phyloP scores from a whole-genome alignment of 1,140 invertebrate genomes.

The Gryllus bimaculatus region DNA sequence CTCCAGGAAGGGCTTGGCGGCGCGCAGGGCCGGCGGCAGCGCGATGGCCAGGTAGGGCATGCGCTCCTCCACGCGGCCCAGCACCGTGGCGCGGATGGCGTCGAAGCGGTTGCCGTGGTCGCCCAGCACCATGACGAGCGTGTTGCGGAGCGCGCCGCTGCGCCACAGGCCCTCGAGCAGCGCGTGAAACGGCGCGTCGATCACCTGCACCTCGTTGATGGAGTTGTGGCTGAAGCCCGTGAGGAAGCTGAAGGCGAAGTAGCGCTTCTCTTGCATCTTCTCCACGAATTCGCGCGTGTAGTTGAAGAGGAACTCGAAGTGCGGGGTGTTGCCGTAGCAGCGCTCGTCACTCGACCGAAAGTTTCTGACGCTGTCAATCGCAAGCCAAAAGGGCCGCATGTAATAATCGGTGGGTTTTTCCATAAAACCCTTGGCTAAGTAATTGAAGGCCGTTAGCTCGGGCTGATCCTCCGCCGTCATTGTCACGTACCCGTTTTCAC shows the following conservation, averaged over 20 bases:
- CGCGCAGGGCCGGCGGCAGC: slow-evolving; percentile 38
- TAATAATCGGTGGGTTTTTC: slow-evolving; percentile 39
- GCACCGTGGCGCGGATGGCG: slow-evolving; percentile 37
- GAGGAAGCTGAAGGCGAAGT: slow-evolving; percentile 44
- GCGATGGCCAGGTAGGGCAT: slow-evolving; percentile 45
- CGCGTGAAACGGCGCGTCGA: slow-evolving; percentile 38
- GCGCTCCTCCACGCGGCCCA: slow-evolving; percentile 46
- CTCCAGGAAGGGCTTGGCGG: slow-evolving; percentile 32
- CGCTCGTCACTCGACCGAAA: slow-evolving; percentile 26
- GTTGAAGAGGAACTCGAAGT: slow-evolving; percentile 42
- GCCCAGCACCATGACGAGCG: slow-evolving; percentile 40
- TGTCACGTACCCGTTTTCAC: slow-evolving; percentile 32
- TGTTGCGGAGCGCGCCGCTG: slow-evolving; percentile 37
- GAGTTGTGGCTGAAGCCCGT: slow-evolving; percentile 44
- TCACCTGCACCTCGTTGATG: slow-evolving; percentile 33
- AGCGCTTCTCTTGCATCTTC: slow-evolving; percentile 34
- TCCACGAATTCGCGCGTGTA: slow-evolving; percentile 43
- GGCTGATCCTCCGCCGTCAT: slow-evolving; percentile 36
- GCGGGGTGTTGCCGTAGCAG: slow-evolving; percentile 41
- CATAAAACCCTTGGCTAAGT: slow-evolving; percentile 34
- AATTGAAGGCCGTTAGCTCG: slow-evolving; percentile 35
- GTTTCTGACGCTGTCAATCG: slow-evolving; percentile 26
- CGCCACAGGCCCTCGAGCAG: slow-evolving; percentile 31
- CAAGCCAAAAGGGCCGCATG: slow-evolving; percentile 33
- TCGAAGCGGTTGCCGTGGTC: slow-evolving; percentile 48